phyloP scores from a whole-genome alignment of 2,888 invertebrate genomes.

The Agrochola lychnidis region DNA sequence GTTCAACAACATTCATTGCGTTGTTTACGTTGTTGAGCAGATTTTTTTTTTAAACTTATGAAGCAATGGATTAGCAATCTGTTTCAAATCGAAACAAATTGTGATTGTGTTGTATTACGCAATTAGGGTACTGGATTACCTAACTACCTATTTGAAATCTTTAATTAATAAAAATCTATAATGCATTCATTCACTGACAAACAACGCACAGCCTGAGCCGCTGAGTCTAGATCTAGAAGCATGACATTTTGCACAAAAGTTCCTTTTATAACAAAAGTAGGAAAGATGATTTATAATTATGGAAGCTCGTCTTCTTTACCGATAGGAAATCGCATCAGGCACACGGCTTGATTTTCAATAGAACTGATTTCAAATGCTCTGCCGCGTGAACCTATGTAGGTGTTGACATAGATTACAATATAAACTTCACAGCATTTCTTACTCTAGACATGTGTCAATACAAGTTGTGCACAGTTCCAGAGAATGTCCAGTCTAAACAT shows the following conservation, averaged over 20 bases:
- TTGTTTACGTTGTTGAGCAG: too few relatives aligned
- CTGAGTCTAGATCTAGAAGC: too few relatives aligned
- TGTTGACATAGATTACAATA: conserved; percentile 1
- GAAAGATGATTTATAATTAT: neutral
- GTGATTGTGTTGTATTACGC: too few relatives aligned
- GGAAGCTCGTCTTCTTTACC: neutral
- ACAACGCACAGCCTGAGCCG: neutral
- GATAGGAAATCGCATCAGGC: neutral
- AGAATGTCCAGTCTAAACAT: conserved; percentile 33
- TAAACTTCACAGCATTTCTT: neutral
- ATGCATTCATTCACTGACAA: neutral
- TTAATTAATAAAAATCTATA: neutral
- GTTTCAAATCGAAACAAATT: too few relatives aligned
- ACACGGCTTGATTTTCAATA: neutral
- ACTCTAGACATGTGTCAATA: conserved; percentile 17
- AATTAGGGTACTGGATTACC: too few relatives aligned
- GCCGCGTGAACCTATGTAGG: neutral
- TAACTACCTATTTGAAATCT: neutral
- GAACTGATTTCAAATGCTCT: neutral
- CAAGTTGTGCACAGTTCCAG: conserved; percentile 5
- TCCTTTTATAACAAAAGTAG: neutral
- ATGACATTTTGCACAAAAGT: neutral
- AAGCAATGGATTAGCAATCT: too few relatives aligned
- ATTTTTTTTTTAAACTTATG: too few relatives aligned
- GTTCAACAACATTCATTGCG: too few relatives aligned